phyloP scores from a whole-genome alignment of 2,797 vertebrate species.

The Psittacula echo region DNA sequence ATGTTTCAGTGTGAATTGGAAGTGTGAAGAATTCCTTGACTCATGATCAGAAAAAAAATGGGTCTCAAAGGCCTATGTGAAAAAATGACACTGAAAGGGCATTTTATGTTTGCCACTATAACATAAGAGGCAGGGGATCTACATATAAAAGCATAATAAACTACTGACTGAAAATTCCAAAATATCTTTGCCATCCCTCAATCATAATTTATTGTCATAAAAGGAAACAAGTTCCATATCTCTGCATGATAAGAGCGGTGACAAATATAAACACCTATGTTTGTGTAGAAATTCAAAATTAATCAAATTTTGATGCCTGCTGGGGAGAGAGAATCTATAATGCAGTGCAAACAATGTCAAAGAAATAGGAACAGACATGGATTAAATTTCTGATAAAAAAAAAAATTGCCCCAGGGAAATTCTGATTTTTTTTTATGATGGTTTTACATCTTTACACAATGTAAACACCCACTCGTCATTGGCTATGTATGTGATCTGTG shows the following conservation, averaged over 20 bases:
- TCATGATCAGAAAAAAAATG: background rate
- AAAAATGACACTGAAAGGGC: background rate
- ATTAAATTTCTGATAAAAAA: background rate
- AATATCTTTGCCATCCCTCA: background rate
- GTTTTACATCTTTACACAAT: background rate
- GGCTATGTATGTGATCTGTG: background rate
- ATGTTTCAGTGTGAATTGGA: background rate
- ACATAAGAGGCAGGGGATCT: background rate
- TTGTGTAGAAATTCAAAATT: slow-evolving; percentile 44
- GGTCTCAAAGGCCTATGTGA: background rate
- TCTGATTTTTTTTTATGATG: background rate
- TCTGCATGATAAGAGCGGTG: background rate
- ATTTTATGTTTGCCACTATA: background rate
- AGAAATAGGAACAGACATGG: slow-evolving; percentile 26
- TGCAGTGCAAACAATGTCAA: background rate
- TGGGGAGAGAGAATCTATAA: background rate
- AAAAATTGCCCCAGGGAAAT: background rate
- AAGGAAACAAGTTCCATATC: background rate
- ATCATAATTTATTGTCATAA: background rate
- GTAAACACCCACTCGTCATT: background rate
- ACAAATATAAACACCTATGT: slow-evolving; percentile 14
- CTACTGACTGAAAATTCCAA: slow-evolving; percentile 1
- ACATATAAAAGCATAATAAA: background rate
- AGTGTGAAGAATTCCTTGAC: background rate
- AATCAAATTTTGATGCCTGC: slow-evolving; percentile 32